A percentile compares a stretch with the other conserved stretches of the same genome.
These are phyloP conservation scores for Dryas iulia DNA, from an alignment of 1,140 invertebrate species.

Conservation along the genomic window DNA sequence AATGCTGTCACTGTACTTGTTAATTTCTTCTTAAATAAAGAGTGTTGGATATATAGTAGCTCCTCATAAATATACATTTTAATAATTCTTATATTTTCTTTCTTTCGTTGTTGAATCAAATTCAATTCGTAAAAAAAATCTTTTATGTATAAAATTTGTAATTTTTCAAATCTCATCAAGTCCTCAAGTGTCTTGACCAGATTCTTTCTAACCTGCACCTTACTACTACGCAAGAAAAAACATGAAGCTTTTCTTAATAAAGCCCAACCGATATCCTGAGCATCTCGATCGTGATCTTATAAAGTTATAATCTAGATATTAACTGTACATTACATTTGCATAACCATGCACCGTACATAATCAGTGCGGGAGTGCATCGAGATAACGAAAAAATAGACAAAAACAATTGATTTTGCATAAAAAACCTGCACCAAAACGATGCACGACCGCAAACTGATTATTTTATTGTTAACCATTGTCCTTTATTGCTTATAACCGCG, in stretches of 20 bases:
- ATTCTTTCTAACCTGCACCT: neutral
- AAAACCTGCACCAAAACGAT: slow-evolving; percentile 46
- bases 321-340: slow-evolving; percentile 6
- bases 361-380: slow-evolving; percentile 53
- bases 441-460: slow-evolving; percentile 55
- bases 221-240: too few relatives aligned
- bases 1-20: too few relatives aligned
- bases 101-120: too few relatives aligned
- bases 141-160: too few relatives aligned
- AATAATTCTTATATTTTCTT: too few relatives aligned
- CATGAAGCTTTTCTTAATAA: too few relatives aligned
- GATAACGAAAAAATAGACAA: slow-evolving; percentile 32
- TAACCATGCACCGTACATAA: slow-evolving; percentile 43
- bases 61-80: too few relatives aligned
- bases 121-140: too few relatives aligned
- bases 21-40: too few relatives aligned
- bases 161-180: too few relatives aligned
- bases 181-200: too few relatives aligned
- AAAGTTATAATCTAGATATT: slow-evolving; percentile 1
- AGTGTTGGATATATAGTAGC: too few relatives aligned
- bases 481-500: slow-evolving; percentile 31
- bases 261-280: neutral
- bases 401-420: slow-evolving; percentile 53
- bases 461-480: slow-evolving; percentile 61
- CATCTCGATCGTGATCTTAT: slow-evolving; percentile 19